Conservation (phyloP, 2,113 vertebrate genomes). For the Lophius piscatorius region DNA sequence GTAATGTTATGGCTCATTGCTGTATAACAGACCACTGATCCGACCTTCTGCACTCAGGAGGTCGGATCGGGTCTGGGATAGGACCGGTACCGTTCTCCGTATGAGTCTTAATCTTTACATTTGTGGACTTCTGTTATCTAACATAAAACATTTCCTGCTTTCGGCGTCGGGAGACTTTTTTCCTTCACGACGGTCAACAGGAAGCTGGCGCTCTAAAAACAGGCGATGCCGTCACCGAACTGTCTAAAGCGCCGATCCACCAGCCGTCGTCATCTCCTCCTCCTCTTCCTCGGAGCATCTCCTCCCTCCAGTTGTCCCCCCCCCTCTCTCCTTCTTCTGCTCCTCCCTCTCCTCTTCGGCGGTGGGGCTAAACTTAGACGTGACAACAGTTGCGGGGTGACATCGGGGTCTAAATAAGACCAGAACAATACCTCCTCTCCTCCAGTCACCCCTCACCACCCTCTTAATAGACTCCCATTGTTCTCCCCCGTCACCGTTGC, state of each 20-base stretch:
- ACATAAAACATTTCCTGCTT: too few species aligned
- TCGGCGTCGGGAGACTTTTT: not conserved
- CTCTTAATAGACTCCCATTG: constrained; percentile 78
- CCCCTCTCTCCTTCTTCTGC: constrained; percentile 9
- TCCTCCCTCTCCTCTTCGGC: constrained; percentile 61
- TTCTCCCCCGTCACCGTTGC: constrained; percentile 64
- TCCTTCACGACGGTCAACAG: constrained; percentile 6
- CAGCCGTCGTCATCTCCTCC: constrained; percentile 9
- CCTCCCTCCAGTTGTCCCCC: not conserved
- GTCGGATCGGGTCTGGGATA: too few species aligned
- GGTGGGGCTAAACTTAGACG: constrained; percentile 80
- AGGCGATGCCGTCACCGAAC: too few species aligned
- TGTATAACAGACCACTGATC: too few species aligned
- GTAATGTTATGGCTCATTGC: too few species aligned
- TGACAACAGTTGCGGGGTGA: constrained; percentile 82
- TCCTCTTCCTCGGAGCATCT: constrained; percentile 9
- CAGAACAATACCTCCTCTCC: constrained; percentile 69
- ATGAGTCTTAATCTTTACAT: too few species aligned
- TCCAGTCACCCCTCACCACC: constrained; percentile 42
- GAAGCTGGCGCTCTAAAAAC: too few species aligned
- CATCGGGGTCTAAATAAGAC: constrained; percentile 75
- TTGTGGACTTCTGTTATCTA: too few species aligned
- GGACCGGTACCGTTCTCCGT: too few species aligned
- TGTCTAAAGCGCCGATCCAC: too few species aligned
- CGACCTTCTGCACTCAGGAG: too few species aligned